phyloP scores from a whole-genome alignment of 2,797 vertebrate genomes.

The Pseudochirops corinnae region DNA sequence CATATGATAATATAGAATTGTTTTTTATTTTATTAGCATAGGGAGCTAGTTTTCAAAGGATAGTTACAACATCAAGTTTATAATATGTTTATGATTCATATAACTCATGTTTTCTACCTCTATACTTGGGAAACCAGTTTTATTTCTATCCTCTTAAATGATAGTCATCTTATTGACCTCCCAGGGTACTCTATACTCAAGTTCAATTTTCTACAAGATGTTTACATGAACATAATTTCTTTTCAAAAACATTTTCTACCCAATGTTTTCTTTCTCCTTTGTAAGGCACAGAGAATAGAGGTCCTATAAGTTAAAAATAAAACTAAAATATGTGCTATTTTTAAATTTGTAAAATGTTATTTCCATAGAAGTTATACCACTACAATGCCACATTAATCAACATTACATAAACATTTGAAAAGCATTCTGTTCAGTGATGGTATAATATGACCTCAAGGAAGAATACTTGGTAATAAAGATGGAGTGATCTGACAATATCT shows the following conservation, averaged over 20 bases:
- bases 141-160: neutral
- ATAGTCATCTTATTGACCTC: neutral
- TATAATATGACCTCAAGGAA: slow-evolving; percentile 42
- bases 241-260: slow-evolving; percentile 25
- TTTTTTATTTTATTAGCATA: neutral
- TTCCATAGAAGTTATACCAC: neutral
- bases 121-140: neutral
- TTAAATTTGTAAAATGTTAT: slow-evolving; percentile 35
- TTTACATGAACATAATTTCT: neutral
- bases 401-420: slow-evolving; percentile 38
- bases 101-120: neutral
- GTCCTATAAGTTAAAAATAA: slow-evolving; percentile 27
- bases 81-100: neutral
- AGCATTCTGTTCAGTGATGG: neutral
- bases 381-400: slow-evolving; percentile 30
- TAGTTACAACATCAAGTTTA: neutral
- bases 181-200: neutral
- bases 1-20: neutral
- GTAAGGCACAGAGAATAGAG: neutral
- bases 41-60: neutral
- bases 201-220: neutral
- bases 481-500: slow-evolving; percentile 28
- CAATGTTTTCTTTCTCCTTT: neutral
- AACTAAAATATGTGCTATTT: neutral
- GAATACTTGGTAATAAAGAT: slow-evolving; percentile 42